Base-by-base conservation (phyloP, 1,140 invertebrate species). In the Linepithema humile region DNA sequence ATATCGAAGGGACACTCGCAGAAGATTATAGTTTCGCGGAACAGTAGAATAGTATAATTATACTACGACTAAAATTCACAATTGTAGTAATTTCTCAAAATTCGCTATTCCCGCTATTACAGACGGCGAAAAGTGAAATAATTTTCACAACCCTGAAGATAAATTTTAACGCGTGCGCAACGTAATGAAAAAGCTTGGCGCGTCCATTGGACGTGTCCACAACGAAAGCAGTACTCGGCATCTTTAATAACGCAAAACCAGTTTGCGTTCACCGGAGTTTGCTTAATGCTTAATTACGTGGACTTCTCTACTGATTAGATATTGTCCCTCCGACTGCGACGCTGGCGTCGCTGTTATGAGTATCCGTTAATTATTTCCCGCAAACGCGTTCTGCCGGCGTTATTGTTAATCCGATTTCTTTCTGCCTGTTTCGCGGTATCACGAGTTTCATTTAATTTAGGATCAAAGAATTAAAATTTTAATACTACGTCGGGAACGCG, bases 251-350 rank as follows among this genome's bases (percentile, higher is more conserved):
- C 83, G 86, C 67, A 84, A 84, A 87, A 70, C 86, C 85, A 87
- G 85, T 87, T 84, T 84, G 82, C 82, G 74, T 87, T 84, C 62
- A 84, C 62, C 20, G 69, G 72, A 60, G 67, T 86, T 87, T 64
- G 86, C 85, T 87, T 87, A 88, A 83, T 84, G 86, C 86, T 88
- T 88, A 88, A 88, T 88, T 87, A 88, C 82, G 86, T 74, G 57
- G 67, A 73, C 73, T 77, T 70, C 85, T 80, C 73, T 35, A 82
- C 62, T 88, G 86, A 88, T 88, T 88, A 87, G 86, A 88, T 87
- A 87, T 88, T 88, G 86, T 88, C 60, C 55, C 69, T 38, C 43
- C 65, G 75, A 84, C 86, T 84, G 72, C 29, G 43, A 59, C 73
- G 65, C 40, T 57, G 62, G 64, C 74, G 50, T 55, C 62, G 23